Percentiles rank a stretch among this genome's conserved stretches.
These are phyloP conservation scores for Drosophila yakuba DNA, from an alignment of 1,140 invertebrate species.

Conservation along the genomic window DNA sequence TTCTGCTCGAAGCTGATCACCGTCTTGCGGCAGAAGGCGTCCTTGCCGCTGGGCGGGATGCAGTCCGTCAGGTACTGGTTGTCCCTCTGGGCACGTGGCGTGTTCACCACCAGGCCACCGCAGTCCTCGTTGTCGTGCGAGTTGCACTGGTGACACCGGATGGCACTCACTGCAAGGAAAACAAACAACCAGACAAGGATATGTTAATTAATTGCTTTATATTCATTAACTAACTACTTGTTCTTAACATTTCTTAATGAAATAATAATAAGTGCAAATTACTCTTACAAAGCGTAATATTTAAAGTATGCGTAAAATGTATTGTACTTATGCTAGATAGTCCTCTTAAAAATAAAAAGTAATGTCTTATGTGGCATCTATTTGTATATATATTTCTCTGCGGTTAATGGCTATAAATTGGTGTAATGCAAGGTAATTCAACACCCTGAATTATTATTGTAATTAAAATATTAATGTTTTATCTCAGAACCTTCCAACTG, in stretches of 20 bases:
- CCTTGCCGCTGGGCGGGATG: neutral
- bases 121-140: slow-evolving; percentile 91
- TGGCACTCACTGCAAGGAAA: slow-evolving; percentile 85
- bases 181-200: neutral
- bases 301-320: no score
- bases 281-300: no score
- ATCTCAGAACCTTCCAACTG: no score
- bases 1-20: slow-evolving; percentile 83
- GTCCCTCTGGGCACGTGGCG: slow-evolving; percentile 64
- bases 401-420: no score
- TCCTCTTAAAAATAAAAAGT: no score
- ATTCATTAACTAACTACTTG: no score
- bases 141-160: slow-evolving; percentile 92
- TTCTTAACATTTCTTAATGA: no score
- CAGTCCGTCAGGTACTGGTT: slow-evolving; percentile 73
- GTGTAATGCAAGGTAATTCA: neutral
- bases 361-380: no score
- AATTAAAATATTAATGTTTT: no score
- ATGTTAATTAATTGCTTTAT: neutral
- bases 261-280: no score
- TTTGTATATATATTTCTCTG: no score
- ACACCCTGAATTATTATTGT: neutral
- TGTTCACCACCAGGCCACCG: slow-evolving; percentile 81
- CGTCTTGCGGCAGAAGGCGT: slow-evolving; percentile 75
- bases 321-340: no score